Conservation (phyloP, 2,888 invertebrate genomes). For the Euspilapteryx auroguttella region DNA sequence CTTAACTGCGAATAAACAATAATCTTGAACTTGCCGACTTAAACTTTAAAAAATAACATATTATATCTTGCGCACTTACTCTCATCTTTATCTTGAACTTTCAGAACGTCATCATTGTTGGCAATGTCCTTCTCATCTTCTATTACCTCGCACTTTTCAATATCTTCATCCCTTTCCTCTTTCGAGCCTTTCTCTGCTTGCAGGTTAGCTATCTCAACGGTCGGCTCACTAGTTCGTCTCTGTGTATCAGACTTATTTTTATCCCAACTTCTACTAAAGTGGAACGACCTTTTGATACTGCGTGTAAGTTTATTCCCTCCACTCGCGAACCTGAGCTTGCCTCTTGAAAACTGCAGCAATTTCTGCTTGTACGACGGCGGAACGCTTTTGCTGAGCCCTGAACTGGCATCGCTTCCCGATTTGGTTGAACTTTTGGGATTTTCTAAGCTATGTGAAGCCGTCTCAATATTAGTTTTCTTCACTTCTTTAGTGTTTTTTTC, state of each 20-base stretch:
- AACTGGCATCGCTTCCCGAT: slow-evolving; percentile 40
- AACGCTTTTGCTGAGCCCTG: slow-evolving; percentile 50
- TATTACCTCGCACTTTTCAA: slow-evolving; percentile 45
- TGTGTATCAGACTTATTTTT: slow-evolving; percentile 38
- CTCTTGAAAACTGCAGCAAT: slow-evolving; percentile 46
- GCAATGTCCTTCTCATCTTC: slow-evolving; percentile 46
- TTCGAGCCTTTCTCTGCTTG: slow-evolving; percentile 29
- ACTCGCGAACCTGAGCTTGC: slow-evolving; percentile 47
- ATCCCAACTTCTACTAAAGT: slow-evolving; percentile 48
- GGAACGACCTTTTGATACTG: slow-evolving; percentile 51
- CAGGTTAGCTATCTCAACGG: slow-evolving; percentile 27
- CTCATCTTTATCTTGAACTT: slow-evolving; percentile 27
- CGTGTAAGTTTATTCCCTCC: slow-evolving; percentile 46
- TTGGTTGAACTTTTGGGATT: slow-evolving; percentile 45
- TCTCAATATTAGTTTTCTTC: slow-evolving; percentile 28
- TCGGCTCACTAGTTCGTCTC: slow-evolving; percentile 46
- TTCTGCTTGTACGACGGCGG: slow-evolving; percentile 56
- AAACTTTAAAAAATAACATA: no score
- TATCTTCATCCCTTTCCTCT: slow-evolving; percentile 42
- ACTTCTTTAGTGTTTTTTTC: slow-evolving; percentile 15
- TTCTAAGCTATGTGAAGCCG: slow-evolving; percentile 46
- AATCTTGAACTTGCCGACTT: no score
- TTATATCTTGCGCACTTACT: no score
- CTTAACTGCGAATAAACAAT: no score
- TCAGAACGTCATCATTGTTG: slow-evolving; percentile 32